Conservation (phyloP, 2,113 vertebrate species). For the Phoenicopterus ruber region DNA sequence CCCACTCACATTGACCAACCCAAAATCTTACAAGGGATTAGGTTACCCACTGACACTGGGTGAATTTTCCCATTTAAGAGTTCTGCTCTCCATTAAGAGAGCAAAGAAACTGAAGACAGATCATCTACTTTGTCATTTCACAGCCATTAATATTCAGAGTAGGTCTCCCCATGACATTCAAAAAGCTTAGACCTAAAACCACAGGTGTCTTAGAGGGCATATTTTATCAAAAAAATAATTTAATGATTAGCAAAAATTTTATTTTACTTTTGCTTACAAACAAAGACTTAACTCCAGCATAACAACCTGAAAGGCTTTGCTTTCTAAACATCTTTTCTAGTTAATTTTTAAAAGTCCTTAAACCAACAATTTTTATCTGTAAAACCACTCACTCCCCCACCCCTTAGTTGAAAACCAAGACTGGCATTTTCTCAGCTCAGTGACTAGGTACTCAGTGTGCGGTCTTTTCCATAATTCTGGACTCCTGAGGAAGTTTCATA, state of each 20-base stretch:
- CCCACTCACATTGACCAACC: neutral
- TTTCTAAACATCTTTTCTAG: neutral
- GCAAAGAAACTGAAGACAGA: neutral
- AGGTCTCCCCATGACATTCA: neutral
- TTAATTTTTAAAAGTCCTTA: neutral
- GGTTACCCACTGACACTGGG: neutral
- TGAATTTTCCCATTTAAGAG: neutral
- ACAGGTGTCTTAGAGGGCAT: neutral
- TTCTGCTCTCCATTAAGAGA: neutral
- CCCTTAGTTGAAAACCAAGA: neutral
- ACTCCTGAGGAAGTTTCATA: slow-evolving; percentile 2
- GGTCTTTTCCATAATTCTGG: neutral
- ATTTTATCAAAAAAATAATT: neutral
- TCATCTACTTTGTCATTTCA: neutral
- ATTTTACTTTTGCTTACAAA: slow-evolving; percentile 41
- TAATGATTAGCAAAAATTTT: slow-evolving; percentile 39
- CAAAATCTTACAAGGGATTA: neutral
- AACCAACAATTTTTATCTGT: neutral
- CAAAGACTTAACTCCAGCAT: slow-evolving; percentile 18
- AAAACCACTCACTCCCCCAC: neutral
- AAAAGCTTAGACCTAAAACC: neutral
- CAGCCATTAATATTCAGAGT: neutral
- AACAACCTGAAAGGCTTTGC: neutral
- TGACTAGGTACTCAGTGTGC: neutral
- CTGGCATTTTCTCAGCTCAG: neutral